Evolutionary conservation across 2,797 vertebrate species (phyloP).

Genomic region (Petrocephalus sullivani): DNA sequence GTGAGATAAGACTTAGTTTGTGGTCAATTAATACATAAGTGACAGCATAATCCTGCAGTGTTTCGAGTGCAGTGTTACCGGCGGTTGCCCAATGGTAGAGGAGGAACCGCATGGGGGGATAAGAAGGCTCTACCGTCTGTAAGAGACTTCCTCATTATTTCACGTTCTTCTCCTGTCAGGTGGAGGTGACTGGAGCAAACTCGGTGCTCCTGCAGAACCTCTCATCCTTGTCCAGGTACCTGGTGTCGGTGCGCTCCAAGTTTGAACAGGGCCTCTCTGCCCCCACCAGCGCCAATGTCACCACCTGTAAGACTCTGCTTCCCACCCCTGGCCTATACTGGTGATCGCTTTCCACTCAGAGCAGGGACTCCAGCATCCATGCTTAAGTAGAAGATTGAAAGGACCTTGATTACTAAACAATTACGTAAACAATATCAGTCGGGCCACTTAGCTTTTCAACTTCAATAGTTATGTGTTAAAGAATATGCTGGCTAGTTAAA

Average conservation of each 20-base stretch:
- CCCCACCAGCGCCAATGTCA: conserved; percentile 69
- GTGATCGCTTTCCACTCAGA: neutral
- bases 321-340: neutral
- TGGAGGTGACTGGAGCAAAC: conserved; percentile 70
- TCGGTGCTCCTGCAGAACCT: conserved; percentile 72
- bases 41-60: no score
- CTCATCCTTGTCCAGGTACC: conserved; percentile 80
- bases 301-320: conserved; percentile 71
- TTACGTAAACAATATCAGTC: neutral
- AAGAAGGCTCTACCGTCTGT: neutral
- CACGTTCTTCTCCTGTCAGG: conserved; percentile 48
- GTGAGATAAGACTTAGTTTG: neutral
- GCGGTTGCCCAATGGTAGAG: neutral
- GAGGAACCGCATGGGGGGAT: neutral
- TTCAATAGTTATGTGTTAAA: neutral
- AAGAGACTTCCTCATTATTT: neutral
- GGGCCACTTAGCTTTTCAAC: neutral
- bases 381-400: neutral
- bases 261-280: conserved; percentile 70
- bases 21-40: neutral
- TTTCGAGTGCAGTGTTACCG: neutral
- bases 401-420: neutral
- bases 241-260: conserved; percentile 68
- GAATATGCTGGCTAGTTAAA: neutral
- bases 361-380: neutral